These are phyloP conservation scores for Sinocyclocheilus maitianheensis DNA, from an alignment of 2,113 vertebrate species.

Conservation along the genomic window DNA sequence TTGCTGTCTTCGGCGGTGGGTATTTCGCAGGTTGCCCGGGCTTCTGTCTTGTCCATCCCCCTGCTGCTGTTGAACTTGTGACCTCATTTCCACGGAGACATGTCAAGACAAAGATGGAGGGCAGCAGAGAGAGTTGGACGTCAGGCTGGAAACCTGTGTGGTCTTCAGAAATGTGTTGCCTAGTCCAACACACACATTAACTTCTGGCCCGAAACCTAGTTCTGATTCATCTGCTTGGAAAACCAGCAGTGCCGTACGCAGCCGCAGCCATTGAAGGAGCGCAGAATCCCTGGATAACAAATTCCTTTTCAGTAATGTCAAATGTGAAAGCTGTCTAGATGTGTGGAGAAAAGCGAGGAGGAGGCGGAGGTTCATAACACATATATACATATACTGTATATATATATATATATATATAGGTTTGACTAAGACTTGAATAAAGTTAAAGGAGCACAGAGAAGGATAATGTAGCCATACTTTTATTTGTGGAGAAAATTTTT, in stretches of 20 bases:
- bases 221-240: constrained; percentile 77
- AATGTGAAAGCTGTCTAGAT: constrained; percentile 67
- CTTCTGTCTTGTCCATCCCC: constrained; percentile 80
- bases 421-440: background rate
- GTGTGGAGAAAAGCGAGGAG: constrained; percentile 10
- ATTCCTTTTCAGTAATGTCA: constrained; percentile 57
- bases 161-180: constrained; percentile 88
- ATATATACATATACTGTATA: constrained; percentile 58
- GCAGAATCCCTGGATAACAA: constrained; percentile 56
- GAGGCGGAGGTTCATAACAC: constrained; percentile 63
- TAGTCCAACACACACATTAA: constrained; percentile 78
- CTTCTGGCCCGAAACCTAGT: constrained; percentile 71
- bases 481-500: background rate
- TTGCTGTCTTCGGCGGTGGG: background rate
- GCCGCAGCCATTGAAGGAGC: constrained; percentile 66
- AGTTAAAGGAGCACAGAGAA: background rate
- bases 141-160: constrained; percentile 89
- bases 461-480: background rate
- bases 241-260: constrained; percentile 70
- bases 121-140: constrained; percentile 90
- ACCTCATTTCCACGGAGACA: constrained; percentile 87
- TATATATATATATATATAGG: constrained; percentile 62
- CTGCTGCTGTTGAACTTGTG: constrained; percentile 90
- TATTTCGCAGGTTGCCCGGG: constrained; percentile 65
- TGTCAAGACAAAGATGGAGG: constrained; percentile 92